These are phyloP conservation scores for Amaurobius ferox DNA, from an alignment of 2,888 invertebrate species.

Conservation along the genomic window DNA sequence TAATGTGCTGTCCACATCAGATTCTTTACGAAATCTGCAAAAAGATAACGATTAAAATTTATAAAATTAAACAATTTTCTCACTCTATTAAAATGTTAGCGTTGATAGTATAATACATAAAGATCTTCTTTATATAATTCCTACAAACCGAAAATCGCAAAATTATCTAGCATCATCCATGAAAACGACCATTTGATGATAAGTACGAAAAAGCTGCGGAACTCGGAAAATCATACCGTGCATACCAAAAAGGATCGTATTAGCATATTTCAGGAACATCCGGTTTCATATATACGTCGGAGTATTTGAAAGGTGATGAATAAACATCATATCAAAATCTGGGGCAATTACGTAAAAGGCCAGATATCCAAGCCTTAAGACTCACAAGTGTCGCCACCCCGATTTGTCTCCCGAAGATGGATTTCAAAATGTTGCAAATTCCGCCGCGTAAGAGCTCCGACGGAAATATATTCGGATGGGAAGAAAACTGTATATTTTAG, in stretches of 20 bases:
- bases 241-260: not conserved
- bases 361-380: not conserved
- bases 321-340: slow-evolving; percentile 8
- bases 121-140: too few relatives aligned
- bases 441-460: not conserved
- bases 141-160: too few relatives aligned
- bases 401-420: not conserved
- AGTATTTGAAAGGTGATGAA: not conserved
- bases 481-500: too few relatives aligned
- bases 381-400: not conserved
- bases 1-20: too few relatives aligned
- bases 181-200: too few relatives aligned
- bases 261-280: not conserved
- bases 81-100: too few relatives aligned
- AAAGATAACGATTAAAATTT: too few relatives aligned
- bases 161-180: too few relatives aligned
- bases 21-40: too few relatives aligned
- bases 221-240: not conserved
- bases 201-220: too few relatives aligned
- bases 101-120: too few relatives aligned
- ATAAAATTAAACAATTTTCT: too few relatives aligned
- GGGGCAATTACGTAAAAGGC: slow-evolving; percentile 7
- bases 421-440: slow-evolving; percentile 22
- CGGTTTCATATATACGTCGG: not conserved
- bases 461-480: not conserved